Evolutionary conservation across 2,888 invertebrate genomes (phyloP), one percentile per base, ranked within the genome.

Genomic region (Cyrtodaria siliqua): DNA sequence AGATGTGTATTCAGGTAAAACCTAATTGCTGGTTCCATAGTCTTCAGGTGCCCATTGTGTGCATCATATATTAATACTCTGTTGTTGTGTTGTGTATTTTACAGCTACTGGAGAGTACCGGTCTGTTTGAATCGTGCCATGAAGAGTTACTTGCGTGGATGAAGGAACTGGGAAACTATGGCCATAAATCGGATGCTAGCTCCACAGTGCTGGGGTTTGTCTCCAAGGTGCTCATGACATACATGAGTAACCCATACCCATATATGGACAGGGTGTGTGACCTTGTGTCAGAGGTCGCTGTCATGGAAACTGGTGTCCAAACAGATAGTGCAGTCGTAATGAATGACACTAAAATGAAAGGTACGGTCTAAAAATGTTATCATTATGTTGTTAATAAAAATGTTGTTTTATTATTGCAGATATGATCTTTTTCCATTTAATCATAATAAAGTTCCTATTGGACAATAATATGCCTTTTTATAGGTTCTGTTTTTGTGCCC

Each of bases 231-330:
- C 62, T 88, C 47, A 84, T 83, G 20, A 81, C 79, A 38, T 87
- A 81, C 63, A 82, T 89, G 55, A 74, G 72, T 60, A 89, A 89
- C 64, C 87, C 88, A 18, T 82, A 83, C 53, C 86, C 86, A 4
- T 84, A 86, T 67, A 85, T 86, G 59, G 87, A 88, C 66, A 83
- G 74, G 61, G 69, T 85, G 49, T 62, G 78, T 78, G 83, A 81
- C 60, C 72, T 75, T 50, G 67, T 74, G 33, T 74, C 79, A 33
- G 70, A 79, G 50, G 76, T 64, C n/a, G 50, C 66, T 42, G 42
- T 63, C 47, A 38, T 68, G 64, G 74, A 68, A 68, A 52, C 78
- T 24, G 47, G 66, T 20, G 59, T 44, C 12, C 42, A 47, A 20
- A 20, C 27, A 62, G 27, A 12, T 12, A 33, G 33, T 8, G 33